Evolutionary conservation across 2,888 invertebrate species (phyloP), one percentile per base, ranked within the genome.

Genomic region (Nomada fucata): DNA sequence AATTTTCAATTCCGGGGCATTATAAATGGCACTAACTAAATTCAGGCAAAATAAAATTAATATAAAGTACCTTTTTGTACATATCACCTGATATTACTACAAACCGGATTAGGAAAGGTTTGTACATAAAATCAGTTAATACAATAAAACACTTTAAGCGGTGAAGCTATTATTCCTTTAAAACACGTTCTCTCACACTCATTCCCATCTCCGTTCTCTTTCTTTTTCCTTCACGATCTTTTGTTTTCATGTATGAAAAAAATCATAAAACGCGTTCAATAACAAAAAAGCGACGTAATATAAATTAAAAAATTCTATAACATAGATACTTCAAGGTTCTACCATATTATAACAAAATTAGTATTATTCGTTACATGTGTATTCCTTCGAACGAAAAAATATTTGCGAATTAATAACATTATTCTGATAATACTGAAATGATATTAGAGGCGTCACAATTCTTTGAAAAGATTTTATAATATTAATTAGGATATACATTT

Each of bases 1-100:
- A 42, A 47, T 47, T 18, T 71, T 76, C 71, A 76, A 76, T 76
- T 76, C 76, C 76, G 63, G 61, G 71, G 76, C 76, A 71, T 76
- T 18, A 10, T 63, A 76, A 71, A 63, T 71, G 71, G 76, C 63
- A 71, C 71, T 63, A 55, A 76, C 36, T 53, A 63, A 76, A 76
- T 71, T 63, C 18, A 55, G 13, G 42, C 18, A 36, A 76, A 75
- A 55, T 61, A 71, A 71, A 53, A 63, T 71, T 13, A 55, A 18
- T 63, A 36, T 23, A 64, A 65, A 55, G 55, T 65, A 72, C 64
- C n/a, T 20, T 53, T 64, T 64, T 64, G 72, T 72, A 63, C 42
- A 63, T 63, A 63, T 53, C 63, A 72, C 26, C 20, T 42, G 42
- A 63, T 44, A 44, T 72, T 72, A 72, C 5, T 29, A 72, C 44